A percentile compares a stretch with the other conserved stretches of the same genome.
Conservation (phyloP, 2,888 invertebrate species). For the Drosophila prostipennis region DNA sequence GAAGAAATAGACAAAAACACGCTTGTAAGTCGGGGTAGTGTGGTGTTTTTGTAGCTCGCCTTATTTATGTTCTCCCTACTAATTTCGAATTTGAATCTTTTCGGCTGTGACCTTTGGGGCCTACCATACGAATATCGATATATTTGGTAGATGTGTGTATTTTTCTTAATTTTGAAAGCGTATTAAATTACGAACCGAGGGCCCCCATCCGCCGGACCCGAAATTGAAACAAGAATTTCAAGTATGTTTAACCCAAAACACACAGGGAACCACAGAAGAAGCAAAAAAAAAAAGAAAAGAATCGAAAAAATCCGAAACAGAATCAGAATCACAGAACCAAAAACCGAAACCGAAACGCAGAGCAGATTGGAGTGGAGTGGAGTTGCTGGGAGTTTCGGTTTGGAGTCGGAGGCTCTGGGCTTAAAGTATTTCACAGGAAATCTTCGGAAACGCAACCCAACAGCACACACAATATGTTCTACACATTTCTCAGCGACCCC, state of each 20-base stretch:
- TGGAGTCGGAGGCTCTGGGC: slow-evolving; percentile 56
- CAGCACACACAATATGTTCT: slow-evolving; percentile 74
- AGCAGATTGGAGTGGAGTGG: background rate
- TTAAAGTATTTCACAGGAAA: slow-evolving; percentile 81
- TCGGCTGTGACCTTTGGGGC: slow-evolving; percentile 76
- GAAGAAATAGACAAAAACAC: slow-evolving; percentile 34
- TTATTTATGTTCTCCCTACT: slow-evolving; percentile 72
- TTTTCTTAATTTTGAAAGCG: slow-evolving; percentile 79
- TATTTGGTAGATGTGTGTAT: slow-evolving; percentile 36
- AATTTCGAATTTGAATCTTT: slow-evolving; percentile 75
- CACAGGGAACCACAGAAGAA: slow-evolving; percentile 23
- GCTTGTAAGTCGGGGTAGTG: slow-evolving; percentile 27
- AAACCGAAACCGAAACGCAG: slow-evolving; percentile 21
- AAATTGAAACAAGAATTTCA: slow-evolving; percentile 79
- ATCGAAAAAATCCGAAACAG: slow-evolving; percentile 18
- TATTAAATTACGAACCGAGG: slow-evolving; percentile 73
- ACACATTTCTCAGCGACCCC: slow-evolving; percentile 67
- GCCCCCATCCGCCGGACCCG: slow-evolving; percentile 31
- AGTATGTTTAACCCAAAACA: slow-evolving; percentile 79
- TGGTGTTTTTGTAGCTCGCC: slow-evolving; percentile 11
- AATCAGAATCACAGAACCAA: slow-evolving; percentile 20
- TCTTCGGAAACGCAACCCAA: slow-evolving; percentile 67
- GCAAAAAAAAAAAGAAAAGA: background rate
- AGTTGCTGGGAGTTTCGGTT: slow-evolving; percentile 2
- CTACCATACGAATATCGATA: slow-evolving; percentile 49